These are phyloP conservation scores for Geodia barretti DNA, from an alignment of 37 sponge, comb jelly and placozoan species.

Conservation along the genomic window DNA sequence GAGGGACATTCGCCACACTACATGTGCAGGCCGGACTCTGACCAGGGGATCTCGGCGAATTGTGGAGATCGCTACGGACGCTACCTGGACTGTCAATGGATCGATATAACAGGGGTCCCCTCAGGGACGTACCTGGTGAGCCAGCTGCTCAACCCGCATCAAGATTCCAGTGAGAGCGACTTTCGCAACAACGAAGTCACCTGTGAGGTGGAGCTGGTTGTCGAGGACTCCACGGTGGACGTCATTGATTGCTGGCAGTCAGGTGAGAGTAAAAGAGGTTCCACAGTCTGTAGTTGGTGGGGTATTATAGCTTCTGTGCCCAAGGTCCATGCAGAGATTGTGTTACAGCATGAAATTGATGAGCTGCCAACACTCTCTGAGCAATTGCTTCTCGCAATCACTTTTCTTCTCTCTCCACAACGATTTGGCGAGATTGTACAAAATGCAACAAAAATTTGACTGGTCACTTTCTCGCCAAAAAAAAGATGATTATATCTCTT, in stretches of 20 bases:
- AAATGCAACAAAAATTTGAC: no score
- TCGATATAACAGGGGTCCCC: constrained; percentile 78
- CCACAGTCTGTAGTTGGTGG: no score
- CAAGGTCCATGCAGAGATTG: no score
- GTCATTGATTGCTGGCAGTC: neutral
- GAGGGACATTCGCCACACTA: constrained; percentile 9
- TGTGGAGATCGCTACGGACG: constrained; percentile 84
- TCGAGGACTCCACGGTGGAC: neutral
- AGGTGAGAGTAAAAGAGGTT: no score
- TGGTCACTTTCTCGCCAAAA: no score
- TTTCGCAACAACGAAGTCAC: constrained; percentile 62
- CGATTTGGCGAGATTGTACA: no score
- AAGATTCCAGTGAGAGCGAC: constrained; percentile 59
- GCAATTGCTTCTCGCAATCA: no score
- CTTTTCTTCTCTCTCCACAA: no score
- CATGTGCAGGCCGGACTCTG: constrained; percentile 27
- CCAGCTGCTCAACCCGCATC: constrained; percentile 64
- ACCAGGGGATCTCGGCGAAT: constrained; percentile 79
- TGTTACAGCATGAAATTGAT: no score
- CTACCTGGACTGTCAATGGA: constrained; percentile 92
- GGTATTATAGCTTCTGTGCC: no score
- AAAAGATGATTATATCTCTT: no score
- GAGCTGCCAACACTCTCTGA: no score
- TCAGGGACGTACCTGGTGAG: constrained; percentile 63
- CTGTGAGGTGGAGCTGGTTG: constrained; percentile 20